A percentile compares a stretch with the other conserved stretches of the same genome.
Evolutionary conservation across 2,113 vertebrate genomes (phyloP).

Genomic region (Atractosteus spatula): DNA sequence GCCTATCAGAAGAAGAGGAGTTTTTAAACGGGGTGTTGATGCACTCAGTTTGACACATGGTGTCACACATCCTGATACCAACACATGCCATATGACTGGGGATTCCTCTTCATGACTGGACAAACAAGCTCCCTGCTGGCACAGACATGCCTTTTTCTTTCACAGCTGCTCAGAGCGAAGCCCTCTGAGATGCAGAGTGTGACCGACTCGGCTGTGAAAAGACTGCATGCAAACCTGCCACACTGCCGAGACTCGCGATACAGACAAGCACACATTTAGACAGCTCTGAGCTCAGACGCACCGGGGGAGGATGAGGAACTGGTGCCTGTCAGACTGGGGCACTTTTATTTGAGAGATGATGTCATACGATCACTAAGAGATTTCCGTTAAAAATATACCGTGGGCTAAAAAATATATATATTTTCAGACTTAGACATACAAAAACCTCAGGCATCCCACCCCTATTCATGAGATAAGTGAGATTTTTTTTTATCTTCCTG

Average conservation of each 20-base stretch:
- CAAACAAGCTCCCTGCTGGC: conserved; percentile 35
- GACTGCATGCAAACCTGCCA: conserved; percentile 4
- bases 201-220: neutral
- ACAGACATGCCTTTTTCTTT: conserved; percentile 26
- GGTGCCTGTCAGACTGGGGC: neutral
- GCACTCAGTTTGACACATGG: conserved; percentile 29
- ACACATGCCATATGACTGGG: conserved; percentile 39
- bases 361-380: no score
- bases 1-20: neutral
- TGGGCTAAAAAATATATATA: no score
- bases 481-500: no score
- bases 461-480: no score
- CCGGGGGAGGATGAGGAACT: neutral
- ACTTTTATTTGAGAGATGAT: no score
- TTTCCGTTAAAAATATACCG: no score
- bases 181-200: neutral
- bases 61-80: conserved; percentile 30
- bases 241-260: neutral
- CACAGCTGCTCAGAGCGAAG: conserved; percentile 10
- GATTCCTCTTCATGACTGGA: conserved; percentile 20
- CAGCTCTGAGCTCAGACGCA: neutral
- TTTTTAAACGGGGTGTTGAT: conserved; percentile 5
- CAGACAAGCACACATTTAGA: neutral
- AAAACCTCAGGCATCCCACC: no score
- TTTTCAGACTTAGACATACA: no score